Evolutionary conservation across 2,113 vertebrate species (phyloP).

Genomic region (Himantopus leucocephalus): DNA sequence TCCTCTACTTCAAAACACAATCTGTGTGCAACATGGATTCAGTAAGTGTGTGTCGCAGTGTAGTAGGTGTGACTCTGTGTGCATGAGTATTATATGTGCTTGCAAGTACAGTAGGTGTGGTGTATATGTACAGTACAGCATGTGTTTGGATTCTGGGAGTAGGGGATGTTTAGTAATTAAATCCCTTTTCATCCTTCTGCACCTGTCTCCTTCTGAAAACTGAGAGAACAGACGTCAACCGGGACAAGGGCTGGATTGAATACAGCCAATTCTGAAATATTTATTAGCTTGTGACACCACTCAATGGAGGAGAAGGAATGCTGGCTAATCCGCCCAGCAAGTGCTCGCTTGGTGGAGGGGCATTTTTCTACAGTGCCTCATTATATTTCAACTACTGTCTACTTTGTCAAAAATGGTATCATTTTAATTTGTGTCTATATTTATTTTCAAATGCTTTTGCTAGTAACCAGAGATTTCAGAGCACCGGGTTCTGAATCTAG

Average conservation of each 20-base stretch:
- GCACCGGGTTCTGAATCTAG: not conserved
- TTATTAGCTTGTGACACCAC: constrained; percentile 92
- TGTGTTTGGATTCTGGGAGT: constrained; percentile 87
- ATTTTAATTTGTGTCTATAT: constrained; percentile 68
- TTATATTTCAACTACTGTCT: constrained; percentile 75
- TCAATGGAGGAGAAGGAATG: constrained; percentile 84
- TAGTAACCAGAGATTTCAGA: constrained; percentile 46
- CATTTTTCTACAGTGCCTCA: constrained; percentile 77
- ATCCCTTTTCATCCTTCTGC: constrained; percentile 93
- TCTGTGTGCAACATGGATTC: not conserved
- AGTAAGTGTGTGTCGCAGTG: not conserved
- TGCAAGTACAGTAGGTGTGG: constrained; percentile 62
- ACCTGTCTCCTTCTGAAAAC: constrained; percentile 95
- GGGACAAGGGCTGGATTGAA: constrained; percentile 86
- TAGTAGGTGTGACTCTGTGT: not conserved
- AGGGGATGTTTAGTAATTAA: constrained; percentile 95
- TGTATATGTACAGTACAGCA: constrained; percentile 74
- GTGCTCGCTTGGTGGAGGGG: constrained; percentile 73
- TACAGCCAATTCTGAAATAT: constrained; percentile 98
- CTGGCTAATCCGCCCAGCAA: constrained; percentile 84
- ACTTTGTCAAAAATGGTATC: constrained; percentile 69
- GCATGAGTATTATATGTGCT: constrained; percentile 36
- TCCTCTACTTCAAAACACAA: not conserved
- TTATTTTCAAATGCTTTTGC: constrained; percentile 55
- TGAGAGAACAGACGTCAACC: constrained; percentile 91